Evolutionary conservation across 2,797 vertebrate genomes (phyloP).

Genomic region (Etheostoma nigrum): DNA sequence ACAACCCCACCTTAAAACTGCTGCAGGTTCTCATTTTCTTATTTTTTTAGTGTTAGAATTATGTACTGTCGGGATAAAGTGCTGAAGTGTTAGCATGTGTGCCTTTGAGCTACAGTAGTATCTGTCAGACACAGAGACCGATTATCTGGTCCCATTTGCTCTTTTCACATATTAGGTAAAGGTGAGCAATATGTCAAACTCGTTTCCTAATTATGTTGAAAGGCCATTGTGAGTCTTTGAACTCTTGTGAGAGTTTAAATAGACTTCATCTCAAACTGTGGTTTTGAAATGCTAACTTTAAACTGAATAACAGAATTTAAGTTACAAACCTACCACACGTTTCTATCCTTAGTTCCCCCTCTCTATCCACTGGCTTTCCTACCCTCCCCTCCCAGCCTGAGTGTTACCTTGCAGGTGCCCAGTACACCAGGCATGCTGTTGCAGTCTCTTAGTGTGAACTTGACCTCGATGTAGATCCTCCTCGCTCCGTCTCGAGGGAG

Average conservation of each 20-base stretch:
- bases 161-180: background rate
- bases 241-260: background rate
- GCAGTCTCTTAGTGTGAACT: constrained; percentile 95
- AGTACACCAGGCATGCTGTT: constrained; percentile 98
- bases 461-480: constrained; percentile 95
- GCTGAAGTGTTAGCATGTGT: too few species aligned
- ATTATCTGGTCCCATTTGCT: background rate
- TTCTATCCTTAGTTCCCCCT: background rate
- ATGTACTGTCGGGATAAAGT: too few species aligned
- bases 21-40: too few species aligned
- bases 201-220: background rate
- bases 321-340: background rate
- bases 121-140: too few species aligned
- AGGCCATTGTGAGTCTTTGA: background rate
- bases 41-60: too few species aligned
- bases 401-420: constrained; percentile 92
- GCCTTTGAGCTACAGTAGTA: too few species aligned
- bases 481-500: constrained; percentile 91
- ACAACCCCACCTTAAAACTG: too few species aligned
- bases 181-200: constrained; percentile 1
- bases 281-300: background rate
- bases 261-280: background rate
- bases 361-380: accelerated
- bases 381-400: background rate
- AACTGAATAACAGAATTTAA: too few species aligned